These are phyloP conservation scores for Strix aluco DNA, from an alignment of 2,113 vertebrate genomes.

Conservation along the genomic window DNA sequence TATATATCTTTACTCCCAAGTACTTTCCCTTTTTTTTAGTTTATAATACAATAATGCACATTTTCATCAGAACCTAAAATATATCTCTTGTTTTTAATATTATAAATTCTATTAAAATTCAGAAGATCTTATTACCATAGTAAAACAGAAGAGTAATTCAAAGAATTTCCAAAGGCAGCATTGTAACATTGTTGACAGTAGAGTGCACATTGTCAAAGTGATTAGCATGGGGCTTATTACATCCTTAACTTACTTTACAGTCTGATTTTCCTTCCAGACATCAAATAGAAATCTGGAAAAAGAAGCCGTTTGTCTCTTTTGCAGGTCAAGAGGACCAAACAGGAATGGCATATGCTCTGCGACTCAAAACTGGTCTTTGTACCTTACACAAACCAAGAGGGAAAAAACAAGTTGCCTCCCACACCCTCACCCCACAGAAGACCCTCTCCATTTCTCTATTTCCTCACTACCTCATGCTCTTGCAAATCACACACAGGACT, in stretches of 20 bases:
- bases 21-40: not conserved
- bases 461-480: not conserved
- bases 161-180: constrained; percentile 56
- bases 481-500: not conserved
- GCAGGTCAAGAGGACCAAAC: not conserved
- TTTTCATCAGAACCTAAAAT: constrained; percentile 64
- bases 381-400: not conserved
- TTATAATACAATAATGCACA: constrained; percentile 43
- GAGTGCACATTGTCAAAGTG: not conserved
- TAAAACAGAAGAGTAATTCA: constrained; percentile 46
- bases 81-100: constrained; percentile 62
- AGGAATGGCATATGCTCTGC: not conserved
- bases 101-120: constrained; percentile 58
- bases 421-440: not conserved
- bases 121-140: constrained; percentile 57
- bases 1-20: not conserved
- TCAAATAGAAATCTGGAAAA: not conserved
- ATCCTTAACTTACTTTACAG: not conserved
- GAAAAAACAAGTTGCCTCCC: not conserved
- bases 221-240: not conserved
- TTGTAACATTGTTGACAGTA: not conserved
- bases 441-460: not conserved
- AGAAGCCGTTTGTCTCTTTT: not conserved
- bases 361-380: not conserved
- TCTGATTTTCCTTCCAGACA: not conserved